Evolutionary conservation across 1,140 invertebrate species (phyloP), one percentile per base, ranked within the genome.

Genomic region (Agrypnia vestita): DNA sequence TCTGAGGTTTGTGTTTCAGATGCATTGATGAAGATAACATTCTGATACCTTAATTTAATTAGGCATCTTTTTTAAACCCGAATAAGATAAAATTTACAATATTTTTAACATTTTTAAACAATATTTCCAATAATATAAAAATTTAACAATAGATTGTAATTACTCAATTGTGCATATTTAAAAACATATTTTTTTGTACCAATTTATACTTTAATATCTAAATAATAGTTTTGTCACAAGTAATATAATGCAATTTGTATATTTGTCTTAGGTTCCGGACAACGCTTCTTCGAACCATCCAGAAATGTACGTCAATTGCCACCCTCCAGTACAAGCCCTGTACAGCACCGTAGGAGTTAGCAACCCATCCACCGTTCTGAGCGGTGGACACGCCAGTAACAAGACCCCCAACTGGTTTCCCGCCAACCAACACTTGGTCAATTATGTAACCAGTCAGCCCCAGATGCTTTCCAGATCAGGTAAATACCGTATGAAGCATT

Each of bases 401-500:
- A 77, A 59, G 67, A 61, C 49, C 59, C 43, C 55, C 71, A 46
- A 21, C 25, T 82, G 80, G 72, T 51, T 43, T 12, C 62, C 49
- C 3, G 53, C 76, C 49, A 79, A 77, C 21, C 43, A 44, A 10
- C 81, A 83, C 51, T 21, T 78, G 0, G 53, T 80, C 3, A 83
- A 76, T 46, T 80, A 71, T 76, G 71, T 76, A 13, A 53, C 35
- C 59, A 76, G 75, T 15, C 78, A 51, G 51, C 81, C 73, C 9
- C 77, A 71, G 53, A 71, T 78, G 13, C 15, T 79, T 9, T 83
- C 81, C 17, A 75, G 81, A 43, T 64, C 81, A 78, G 75, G 81
- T 83, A 61, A 74, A 25, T 25, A 19, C 10, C 35, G 35, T 43
- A n/a, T n/a, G n/a, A n/a, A n/a, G n/a, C n/a, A n/a, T n/a, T n/a